Evolutionary conservation across 2,888 invertebrate genomes (phyloP), one percentile per base, ranked within the genome.

Genomic region (Penaeus monodon): DNA sequence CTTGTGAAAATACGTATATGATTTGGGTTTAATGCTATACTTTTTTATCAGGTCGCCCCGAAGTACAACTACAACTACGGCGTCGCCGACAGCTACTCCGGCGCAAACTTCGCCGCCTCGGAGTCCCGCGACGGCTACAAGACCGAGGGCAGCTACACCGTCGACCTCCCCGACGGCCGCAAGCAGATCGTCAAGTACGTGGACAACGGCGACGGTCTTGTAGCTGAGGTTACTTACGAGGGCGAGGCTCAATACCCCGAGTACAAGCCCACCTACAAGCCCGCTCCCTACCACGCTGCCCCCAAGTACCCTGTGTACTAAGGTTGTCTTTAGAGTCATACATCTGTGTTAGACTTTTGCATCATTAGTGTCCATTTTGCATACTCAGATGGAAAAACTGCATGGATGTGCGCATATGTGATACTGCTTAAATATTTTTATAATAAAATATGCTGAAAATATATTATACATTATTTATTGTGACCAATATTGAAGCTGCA

Each of bases 121-220:
- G 82, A 82, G 65, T 63, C 44, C 33, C 76, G 44, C 10, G 86
- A 86, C 27, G 81, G 38, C 33, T 81, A 81, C 76, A 86, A 81
- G 64, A 77, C 77, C 27, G 38, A 81, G 57, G 86, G 86, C 70
- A 44, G 81, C 65, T 86, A 81, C 81, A 44, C 81, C 27, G 86
- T 86, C 74, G 64, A 70, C 74, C 86, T 86, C 65, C 86, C 86
- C 64, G 86, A 86, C 74, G 81, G 81, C 74, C 86, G 86, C 81
- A 73, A 73, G 73, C 86, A 86, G 81, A 81, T 63, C 81, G 86
- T 86, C 64, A 81, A 76, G 33, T 86, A 86, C 66, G 76, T 76
- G 49, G 86, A 70, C 81, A 81, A 86, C 73, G 82, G 81, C 81
- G 81, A 86, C 73, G 86, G 86, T 49, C 73, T 82, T 74, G 81